Conservation (phyloP, 2,113 vertebrate genomes). For the Bagarius yarrelli region DNA sequence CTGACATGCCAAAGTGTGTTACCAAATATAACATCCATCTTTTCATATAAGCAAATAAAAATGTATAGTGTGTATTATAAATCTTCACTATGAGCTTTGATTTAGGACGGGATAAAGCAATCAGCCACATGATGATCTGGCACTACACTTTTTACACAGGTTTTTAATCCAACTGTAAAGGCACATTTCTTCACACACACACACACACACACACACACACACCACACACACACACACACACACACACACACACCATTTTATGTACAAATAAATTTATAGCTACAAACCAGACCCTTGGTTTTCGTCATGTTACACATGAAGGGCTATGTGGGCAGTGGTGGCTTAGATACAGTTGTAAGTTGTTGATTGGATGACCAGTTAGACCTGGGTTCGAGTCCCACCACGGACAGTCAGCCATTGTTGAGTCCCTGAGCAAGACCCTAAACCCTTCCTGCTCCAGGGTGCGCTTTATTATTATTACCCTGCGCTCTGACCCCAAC, state of each 20-base stretch:
- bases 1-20: slow-evolving; percentile 19
- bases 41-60: slow-evolving; percentile 6
- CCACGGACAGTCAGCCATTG: too few relatives aligned
- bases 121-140: not conserved
- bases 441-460: too few relatives aligned
- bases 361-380: too few relatives aligned
- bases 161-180: not conserved
- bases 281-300: not conserved
- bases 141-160: not conserved
- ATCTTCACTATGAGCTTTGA: not conserved
- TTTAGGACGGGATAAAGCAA: not conserved
- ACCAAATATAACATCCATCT: slow-evolving; percentile 15
- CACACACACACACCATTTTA: too few relatives aligned
- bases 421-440: too few relatives aligned
- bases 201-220: not conserved
- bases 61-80: slow-evolving; percentile 9
- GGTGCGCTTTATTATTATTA: too few relatives aligned
- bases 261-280: not conserved
- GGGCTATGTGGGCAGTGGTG: too few relatives aligned
- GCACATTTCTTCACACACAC: not conserved
- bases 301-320: not conserved
- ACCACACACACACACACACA: not conserved
- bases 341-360: too few relatives aligned
- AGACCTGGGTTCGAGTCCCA: too few relatives aligned
- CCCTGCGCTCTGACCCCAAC: too few relatives aligned